Conservation (phyloP, 2,113 vertebrate species). For the Microcebus murinus region DNA sequence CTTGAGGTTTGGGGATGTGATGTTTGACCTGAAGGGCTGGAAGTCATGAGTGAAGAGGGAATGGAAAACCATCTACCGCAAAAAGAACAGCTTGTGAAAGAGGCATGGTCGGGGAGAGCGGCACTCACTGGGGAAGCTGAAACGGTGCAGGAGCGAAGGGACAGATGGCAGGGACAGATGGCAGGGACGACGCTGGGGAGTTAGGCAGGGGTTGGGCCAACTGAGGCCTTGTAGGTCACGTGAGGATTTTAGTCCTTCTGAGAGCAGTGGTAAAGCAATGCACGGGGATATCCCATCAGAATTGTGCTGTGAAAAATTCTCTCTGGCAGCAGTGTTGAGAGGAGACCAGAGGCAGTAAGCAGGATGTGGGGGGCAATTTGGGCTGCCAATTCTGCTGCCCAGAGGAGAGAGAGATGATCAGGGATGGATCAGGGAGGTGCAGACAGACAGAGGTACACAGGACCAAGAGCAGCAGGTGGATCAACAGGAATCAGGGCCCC, state of each 20-base stretch:
- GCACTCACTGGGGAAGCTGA: not conserved
- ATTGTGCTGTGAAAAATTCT: not conserved
- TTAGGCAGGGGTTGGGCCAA: rapidly evolving
- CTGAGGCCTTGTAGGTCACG: not conserved
- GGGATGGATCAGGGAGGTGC: not conserved
- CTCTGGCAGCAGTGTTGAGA: not conserved
- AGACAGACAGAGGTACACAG: not conserved
- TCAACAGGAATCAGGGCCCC: not conserved
- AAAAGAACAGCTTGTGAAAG: not conserved
- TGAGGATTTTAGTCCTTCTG: not conserved
- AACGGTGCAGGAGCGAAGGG: not conserved
- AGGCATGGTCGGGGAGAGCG: not conserved
- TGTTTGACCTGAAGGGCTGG: not conserved
- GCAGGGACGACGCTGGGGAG: not conserved
- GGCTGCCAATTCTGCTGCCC: not conserved
- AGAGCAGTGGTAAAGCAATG: not conserved
- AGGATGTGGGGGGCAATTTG: not conserved
- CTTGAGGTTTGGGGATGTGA: not conserved
- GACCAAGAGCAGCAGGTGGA: not conserved
- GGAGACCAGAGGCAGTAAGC: not conserved
- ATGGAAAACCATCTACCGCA: not conserved
- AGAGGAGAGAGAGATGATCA: not conserved
- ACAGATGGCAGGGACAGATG: not conserved
- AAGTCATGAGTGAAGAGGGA: not conserved
- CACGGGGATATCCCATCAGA: not conserved